Evolutionary conservation across 2,113 vertebrate species (phyloP).

Genomic region (Trematocara nigrifrons): DNA sequence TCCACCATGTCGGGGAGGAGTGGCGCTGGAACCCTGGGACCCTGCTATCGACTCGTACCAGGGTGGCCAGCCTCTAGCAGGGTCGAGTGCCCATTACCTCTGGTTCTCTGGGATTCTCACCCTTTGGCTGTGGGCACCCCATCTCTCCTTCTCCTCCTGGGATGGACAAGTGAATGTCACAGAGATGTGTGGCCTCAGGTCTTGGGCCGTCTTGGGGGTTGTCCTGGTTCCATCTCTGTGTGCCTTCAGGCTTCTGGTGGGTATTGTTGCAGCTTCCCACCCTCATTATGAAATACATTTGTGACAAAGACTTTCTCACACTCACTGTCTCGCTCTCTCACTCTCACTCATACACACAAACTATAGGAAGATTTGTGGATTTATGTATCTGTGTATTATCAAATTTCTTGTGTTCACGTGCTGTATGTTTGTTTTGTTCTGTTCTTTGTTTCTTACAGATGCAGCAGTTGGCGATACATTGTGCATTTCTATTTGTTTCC

Average conservation of each 20-base stretch:
- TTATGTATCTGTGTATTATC: not conserved
- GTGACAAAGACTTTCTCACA: not conserved
- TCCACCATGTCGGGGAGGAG: not conserved
- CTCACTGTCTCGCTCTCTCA: not conserved
- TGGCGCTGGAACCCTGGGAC: not conserved
- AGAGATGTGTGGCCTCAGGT: not conserved
- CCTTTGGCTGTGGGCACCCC: not conserved
- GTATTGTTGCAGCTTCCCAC: not conserved
- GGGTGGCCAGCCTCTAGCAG: not conserved
- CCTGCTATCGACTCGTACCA: accelerated
- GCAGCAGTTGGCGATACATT: not conserved
- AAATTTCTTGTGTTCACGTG: not conserved
- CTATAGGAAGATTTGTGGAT: not conserved
- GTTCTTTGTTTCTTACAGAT: not conserved
- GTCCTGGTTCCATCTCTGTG: not conserved
- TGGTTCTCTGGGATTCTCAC: not conserved
- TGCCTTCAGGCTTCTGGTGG: not conserved
- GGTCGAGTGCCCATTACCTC: accelerated
- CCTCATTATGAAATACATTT: not conserved
- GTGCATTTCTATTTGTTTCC: not conserved
- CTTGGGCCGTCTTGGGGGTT: not conserved
- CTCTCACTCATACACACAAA: not conserved
- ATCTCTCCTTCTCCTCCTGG: not conserved
- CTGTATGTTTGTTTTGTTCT: not conserved
- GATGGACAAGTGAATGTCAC: not conserved